Evolutionary conservation across 2,797 vertebrate genomes (phyloP), one percentile per base, ranked within the genome.

Genomic region (Anguilla obscura): DNA sequence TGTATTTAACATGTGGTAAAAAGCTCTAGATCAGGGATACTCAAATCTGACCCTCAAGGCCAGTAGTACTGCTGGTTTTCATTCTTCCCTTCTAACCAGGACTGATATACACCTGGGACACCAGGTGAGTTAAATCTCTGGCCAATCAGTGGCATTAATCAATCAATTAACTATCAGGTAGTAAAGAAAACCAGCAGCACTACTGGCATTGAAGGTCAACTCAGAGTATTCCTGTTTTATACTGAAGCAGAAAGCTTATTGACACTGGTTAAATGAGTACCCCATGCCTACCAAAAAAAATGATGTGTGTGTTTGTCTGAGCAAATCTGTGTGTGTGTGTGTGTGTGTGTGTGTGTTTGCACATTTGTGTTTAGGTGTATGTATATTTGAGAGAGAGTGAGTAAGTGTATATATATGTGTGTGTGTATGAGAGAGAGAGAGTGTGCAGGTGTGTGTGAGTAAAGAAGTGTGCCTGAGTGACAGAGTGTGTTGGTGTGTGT

Each of bases 161-260:
- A 63, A 24, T 63, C 58, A 63, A 63, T 63, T 24, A 63, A 63
- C 21, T 63, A 63, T 63, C 58, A 21, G 58, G 58, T 24, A 18
- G 16, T 24, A 63, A 63, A 63, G 50, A 63, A 63, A 63, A 5
- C 21, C 58, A n/a, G 58, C 5, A 63, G 58, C 21, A 63, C 21
- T 21, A 63, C 58, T 63, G 58, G 16, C 58, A 52, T 21, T 63
- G 58, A 21, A 5, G 58, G 58, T 3, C 58, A 63, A 63, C 16
- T 63, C 16, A 16, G 58, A 18, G 18, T 63, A 63, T 63, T 21
- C 58, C 58, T 5, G 33, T 30, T 79, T 36, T 88, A 54, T 10
- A 79, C 33, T n/a, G n/a, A 87, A 60, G 33, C n/a, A 50, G 52
- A 80, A 56, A 80, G 86, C 74, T 80, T 87, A 79, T 56, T 80